A percentile compares a stretch with the other conserved stretches of the same genome.
These are phyloP conservation scores for Anoplophora glabripennis DNA, from an alignment of 1,140 invertebrate genomes.

Conservation along the genomic window DNA sequence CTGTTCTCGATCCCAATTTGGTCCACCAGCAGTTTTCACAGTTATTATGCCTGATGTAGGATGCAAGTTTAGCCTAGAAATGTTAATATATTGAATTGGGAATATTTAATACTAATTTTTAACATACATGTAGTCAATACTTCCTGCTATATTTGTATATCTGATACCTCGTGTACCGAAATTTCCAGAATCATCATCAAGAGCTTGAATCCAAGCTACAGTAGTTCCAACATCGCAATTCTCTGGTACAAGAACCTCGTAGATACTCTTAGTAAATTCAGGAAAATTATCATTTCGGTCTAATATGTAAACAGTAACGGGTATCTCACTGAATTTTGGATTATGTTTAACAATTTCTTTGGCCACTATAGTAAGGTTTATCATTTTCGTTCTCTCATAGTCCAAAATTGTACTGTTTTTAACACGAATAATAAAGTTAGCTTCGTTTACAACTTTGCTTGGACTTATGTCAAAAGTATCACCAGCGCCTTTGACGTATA, in stretches of 20 bases:
- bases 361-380: slow-evolving; percentile 84
- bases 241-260: slow-evolving; percentile 77
- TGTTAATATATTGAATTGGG: too few relatives aligned
- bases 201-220: slow-evolving; percentile 77
- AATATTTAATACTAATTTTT: not conserved
- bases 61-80: slow-evolving; percentile 74
- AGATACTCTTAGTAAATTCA: slow-evolving; percentile 74
- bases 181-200: slow-evolving; percentile 80
- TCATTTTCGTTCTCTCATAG: slow-evolving; percentile 75
- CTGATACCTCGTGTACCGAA: slow-evolving; percentile 83
- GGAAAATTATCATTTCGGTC: slow-evolving; percentile 96
- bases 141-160: slow-evolving; percentile 78
- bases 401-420: slow-evolving; percentile 80
- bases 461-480: slow-evolving; percentile 89
- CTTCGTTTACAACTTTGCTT: slow-evolving; percentile 84
- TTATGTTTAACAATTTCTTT: slow-evolving; percentile 72
- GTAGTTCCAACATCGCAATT: slow-evolving; percentile 80
- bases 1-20: slow-evolving; percentile 83
- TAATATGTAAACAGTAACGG: slow-evolving; percentile 79
- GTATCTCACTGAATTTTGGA: slow-evolving; percentile 70
- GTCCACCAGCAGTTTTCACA: slow-evolving; percentile 69
- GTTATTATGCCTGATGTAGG: slow-evolving; percentile 78
- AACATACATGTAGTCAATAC: slow-evolving; percentile 80
- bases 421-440: slow-evolving; percentile 85
- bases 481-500: slow-evolving; percentile 76